Evolutionary conservation across 2,113 vertebrate species (phyloP), one percentile per base, ranked within the genome.

Genomic region (Mesoclemmys tuberculata): DNA sequence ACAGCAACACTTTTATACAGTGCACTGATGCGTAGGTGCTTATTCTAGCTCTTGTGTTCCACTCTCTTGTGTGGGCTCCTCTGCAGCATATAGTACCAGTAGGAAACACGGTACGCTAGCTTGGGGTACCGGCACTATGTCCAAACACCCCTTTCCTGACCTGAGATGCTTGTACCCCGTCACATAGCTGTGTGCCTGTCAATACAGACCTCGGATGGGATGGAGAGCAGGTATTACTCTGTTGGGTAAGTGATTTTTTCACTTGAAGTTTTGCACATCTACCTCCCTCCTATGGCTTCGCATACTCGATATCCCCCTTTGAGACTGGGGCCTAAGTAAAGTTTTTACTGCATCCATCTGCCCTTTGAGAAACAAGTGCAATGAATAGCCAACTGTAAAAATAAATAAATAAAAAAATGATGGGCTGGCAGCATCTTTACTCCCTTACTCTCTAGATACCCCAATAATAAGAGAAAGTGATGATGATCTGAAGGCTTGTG

Each of bases 331-430:
- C 35, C 77, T 91, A 54, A 38, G 26, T 5, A 8, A 14, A 92
- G 79, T 80, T 55, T 10, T 44, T 2, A 49, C 80, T 29, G 0
- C 56, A 35, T 84, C 74, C 38, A 10, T 22, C 74, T 90, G 52
- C 38, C 58, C n/a, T 78, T 58, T 19, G 56, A 92, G 49, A 91
- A 13, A 13, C 54, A 31, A 90, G n/a, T 83, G 68, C 55, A 93
- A 88, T 87, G n/a, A 85, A 44, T 49, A 90, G 18, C 35, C 49
- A 19, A 61, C 78, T 91, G 92, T 80, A 91, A 88, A 95, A 88
- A 44, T 18, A 58, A 58, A 58, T n/a, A n/a, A n/a, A 91, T 86
- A 95, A 88, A 44, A 22, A 58, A 58, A 58, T 29, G 12, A 13
- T 14, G 19, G 58, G 12, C 79, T 90, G 84, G 80, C 68, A 86